phyloP scores from a whole-genome alignment of 2,113 vertebrate species.

The Pagrus major region DNA sequence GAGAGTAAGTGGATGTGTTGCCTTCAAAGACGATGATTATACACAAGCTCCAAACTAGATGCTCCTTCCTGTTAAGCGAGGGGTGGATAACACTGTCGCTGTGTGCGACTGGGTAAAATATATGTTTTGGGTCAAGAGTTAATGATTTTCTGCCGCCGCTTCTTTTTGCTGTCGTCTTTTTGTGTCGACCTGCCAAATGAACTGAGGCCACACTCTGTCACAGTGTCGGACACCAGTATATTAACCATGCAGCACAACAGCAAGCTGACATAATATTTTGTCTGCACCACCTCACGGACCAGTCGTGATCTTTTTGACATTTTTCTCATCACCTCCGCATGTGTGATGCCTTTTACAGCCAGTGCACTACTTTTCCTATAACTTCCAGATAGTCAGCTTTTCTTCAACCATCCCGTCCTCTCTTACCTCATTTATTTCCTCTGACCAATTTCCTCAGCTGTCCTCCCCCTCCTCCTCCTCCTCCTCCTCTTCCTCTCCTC shows the following conservation, averaged over 20 bases:
- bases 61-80: not conserved
- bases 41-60: constrained; percentile 1
- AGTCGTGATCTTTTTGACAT: not conserved
- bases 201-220: not conserved
- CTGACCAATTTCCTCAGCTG: constrained; percentile 35
- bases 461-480: constrained; percentile 1
- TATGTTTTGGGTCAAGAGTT: constrained; percentile 23
- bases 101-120: not conserved
- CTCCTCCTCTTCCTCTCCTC: constrained; percentile 17
- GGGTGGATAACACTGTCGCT: not conserved
- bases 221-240: not conserved
- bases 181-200: constrained; percentile 24
- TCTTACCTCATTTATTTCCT: constrained; percentile 55
- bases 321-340: not conserved
- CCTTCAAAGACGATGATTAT: constrained; percentile 19
- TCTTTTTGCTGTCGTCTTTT: constrained; percentile 17
- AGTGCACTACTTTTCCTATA: constrained; percentile 8
- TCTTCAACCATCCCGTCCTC: constrained; percentile 22
- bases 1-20: constrained; percentile 20
- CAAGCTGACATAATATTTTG: not conserved
- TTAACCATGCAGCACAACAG: constrained; percentile 4
- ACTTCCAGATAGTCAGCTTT: constrained; percentile 10
- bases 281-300: not conserved
- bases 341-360: not conserved
- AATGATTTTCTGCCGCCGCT: constrained; percentile 46